These are phyloP conservation scores for Hydra vulgaris DNA, from an alignment of 30 jellyfish, hydroid and myxozoan species.

Conservation along the genomic window DNA sequence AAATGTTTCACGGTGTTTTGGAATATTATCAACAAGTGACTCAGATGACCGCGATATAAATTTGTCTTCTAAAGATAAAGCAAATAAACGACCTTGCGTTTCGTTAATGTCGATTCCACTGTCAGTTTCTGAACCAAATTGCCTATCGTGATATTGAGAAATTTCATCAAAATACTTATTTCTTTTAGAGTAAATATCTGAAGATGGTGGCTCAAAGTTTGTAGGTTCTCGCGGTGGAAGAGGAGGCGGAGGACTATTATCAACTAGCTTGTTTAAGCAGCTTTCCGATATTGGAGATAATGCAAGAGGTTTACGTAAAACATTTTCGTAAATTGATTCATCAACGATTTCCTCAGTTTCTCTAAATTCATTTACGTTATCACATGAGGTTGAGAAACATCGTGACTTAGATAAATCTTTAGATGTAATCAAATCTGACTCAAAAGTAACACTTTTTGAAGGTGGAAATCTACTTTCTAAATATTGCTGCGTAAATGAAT, in stretches of 20 bases:
- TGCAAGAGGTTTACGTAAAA: not conserved
- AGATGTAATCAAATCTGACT: not conserved
- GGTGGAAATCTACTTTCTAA: slow-evolving; percentile 26
- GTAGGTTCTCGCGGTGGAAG: slow-evolving; percentile 34
- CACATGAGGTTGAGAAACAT: not conserved
- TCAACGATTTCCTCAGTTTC: not conserved
- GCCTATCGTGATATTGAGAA: not conserved
- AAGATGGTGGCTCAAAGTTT: not conserved
- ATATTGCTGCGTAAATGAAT: slow-evolving; percentile 11
- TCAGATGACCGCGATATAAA: not conserved
- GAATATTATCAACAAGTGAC: not conserved
- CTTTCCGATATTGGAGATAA: slow-evolving; percentile 16
- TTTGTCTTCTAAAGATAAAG: slow-evolving; percentile 27
- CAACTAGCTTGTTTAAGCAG: slow-evolving; percentile 1
- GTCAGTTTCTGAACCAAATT: slow-evolving; percentile 30
- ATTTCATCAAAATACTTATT: not conserved
- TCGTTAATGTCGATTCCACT: slow-evolving; percentile 40
- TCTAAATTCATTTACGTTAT: not conserved
- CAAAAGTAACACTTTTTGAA: slow-evolving; percentile 23
- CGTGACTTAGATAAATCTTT: slow-evolving; percentile 7
- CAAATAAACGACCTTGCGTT: slow-evolving; percentile 23
- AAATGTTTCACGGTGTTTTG: not conserved
- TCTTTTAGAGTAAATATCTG: not conserved
- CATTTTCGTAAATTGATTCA: slow-evolving; percentile 16
- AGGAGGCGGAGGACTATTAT: slow-evolving; percentile 11